Conservation (phyloP, 2,888 invertebrate genomes). For the Hypolimnas misippus region DNA sequence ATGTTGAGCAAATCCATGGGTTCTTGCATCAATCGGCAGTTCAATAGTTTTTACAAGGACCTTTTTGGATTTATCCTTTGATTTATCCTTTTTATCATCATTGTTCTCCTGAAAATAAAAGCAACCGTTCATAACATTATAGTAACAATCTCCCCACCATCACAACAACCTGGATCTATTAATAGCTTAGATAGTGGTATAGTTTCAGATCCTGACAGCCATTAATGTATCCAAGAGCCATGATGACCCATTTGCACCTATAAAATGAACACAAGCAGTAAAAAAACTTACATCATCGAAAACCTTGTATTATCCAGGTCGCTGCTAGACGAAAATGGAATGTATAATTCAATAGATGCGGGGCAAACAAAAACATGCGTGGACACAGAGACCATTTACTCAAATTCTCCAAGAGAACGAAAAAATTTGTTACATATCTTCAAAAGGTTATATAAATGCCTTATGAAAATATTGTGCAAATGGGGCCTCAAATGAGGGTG, state of each 20-base stretch:
- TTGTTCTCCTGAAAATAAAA: constrained; percentile 75
- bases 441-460: constrained; percentile 55
- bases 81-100: constrained; percentile 87
- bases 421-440: constrained; percentile 50
- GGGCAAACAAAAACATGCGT: constrained; percentile 76
- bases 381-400: constrained; percentile 74
- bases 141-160: constrained; percentile 65
- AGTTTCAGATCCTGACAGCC: background rate
- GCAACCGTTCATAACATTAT: constrained; percentile 62
- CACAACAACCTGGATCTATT: constrained; percentile 58
- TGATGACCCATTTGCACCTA: constrained; percentile 81
- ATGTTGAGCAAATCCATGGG: constrained; percentile 87
- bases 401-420: constrained; percentile 44
- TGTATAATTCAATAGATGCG: constrained; percentile 47
- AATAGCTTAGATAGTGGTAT: background rate
- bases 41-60: constrained; percentile 91
- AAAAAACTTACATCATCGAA: constrained; percentile 44
- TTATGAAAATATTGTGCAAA: constrained; percentile 74
- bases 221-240: constrained; percentile 60
- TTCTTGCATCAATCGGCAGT: constrained; percentile 90
- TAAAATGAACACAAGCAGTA: constrained; percentile 48
- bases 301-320: constrained; percentile 48
- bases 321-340: constrained; percentile 55
- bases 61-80: constrained; percentile 87
- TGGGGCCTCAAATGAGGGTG: constrained; percentile 76